These are phyloP conservation scores for Cheilosia pagana DNA, from an alignment of 2,888 invertebrate species.

Conservation along the genomic window DNA sequence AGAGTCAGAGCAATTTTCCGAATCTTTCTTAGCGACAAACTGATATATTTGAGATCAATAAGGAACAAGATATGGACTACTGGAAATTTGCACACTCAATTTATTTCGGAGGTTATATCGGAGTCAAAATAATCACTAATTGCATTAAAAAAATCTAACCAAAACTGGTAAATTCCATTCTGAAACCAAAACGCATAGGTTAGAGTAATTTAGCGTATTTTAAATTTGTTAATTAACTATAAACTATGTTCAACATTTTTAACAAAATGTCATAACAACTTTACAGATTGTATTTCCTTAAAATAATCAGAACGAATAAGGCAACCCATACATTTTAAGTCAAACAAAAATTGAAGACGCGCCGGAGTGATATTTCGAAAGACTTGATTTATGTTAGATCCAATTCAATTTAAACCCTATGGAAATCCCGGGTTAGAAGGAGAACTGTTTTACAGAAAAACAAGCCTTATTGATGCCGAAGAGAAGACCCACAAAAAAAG, in stretches of 20 bases:
- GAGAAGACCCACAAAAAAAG: conserved; percentile 6
- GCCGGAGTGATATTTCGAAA: not conserved
- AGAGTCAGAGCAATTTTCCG: too few relatives aligned
- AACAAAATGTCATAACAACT: too few relatives aligned
- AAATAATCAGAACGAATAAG: not conserved
- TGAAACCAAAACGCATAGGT: not conserved
- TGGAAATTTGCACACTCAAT: not conserved
- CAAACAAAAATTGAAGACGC: not conserved
- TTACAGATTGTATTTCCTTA: not conserved
- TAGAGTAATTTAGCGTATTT: too few relatives aligned
- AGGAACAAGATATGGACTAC: too few relatives aligned
- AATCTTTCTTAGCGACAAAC: too few relatives aligned
- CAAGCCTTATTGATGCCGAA: not conserved
- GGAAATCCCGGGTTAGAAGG: conserved; percentile 1
- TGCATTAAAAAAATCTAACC: not conserved
- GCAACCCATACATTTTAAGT: not conserved
- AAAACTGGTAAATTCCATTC: not conserved
- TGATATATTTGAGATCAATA: too few relatives aligned
- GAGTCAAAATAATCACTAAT: too few relatives aligned
- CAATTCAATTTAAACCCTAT: conserved; percentile 30
- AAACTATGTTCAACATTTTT: too few relatives aligned
- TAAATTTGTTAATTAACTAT: too few relatives aligned
- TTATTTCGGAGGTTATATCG: too few relatives aligned
- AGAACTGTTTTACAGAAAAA: not conserved
- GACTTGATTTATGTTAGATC: conserved; percentile 31